A percentile compares a stretch with the other conserved stretches of the same genome.
phyloP scores from a whole-genome alignment of 2,797 vertebrate species.

The Rallus crepitans region DNA sequence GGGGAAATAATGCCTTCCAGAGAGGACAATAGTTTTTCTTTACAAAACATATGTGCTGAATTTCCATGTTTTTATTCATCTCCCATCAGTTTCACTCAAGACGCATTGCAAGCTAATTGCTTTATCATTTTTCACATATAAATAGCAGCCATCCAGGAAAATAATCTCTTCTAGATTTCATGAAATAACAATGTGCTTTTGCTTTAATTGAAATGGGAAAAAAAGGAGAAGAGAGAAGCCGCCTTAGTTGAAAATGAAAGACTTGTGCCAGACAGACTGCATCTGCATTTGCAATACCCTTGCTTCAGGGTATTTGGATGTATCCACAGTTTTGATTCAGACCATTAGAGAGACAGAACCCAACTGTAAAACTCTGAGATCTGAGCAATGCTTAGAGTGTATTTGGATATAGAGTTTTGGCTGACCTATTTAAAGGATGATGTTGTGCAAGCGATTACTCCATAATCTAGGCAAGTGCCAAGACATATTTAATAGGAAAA shows the following conservation, averaged over 20 bases:
- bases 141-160: not conserved
- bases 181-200: not conserved
- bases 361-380: slow-evolving; percentile 53
- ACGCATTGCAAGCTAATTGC: not conserved
- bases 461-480: slow-evolving; percentile 53
- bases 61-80: slow-evolving; percentile 38
- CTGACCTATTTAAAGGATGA: slow-evolving; percentile 63
- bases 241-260: not conserved
- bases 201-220: not conserved
- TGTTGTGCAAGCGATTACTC: slow-evolving; percentile 63
- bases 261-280: slow-evolving; percentile 38
- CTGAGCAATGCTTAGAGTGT: slow-evolving; percentile 20
- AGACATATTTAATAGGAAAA: slow-evolving; percentile 52
- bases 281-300: slow-evolving; percentile 48
- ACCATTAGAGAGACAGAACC: slow-evolving; percentile 56
- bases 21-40: slow-evolving; percentile 64
- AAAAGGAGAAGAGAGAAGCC: not conserved
- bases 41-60: slow-evolving; percentile 56
- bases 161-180: not conserved
- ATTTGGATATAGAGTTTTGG: slow-evolving; percentile 54
- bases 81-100: not conserved
- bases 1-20: slow-evolving; percentile 51
- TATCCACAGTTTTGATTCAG: slow-evolving; percentile 58
- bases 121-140: slow-evolving; percentile 15
- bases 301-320: slow-evolving; percentile 67